Evolutionary conservation across 2,888 invertebrate species (phyloP), one percentile per base, ranked within the genome.

Genomic region (Dasysyrphus tricinctus): DNA sequence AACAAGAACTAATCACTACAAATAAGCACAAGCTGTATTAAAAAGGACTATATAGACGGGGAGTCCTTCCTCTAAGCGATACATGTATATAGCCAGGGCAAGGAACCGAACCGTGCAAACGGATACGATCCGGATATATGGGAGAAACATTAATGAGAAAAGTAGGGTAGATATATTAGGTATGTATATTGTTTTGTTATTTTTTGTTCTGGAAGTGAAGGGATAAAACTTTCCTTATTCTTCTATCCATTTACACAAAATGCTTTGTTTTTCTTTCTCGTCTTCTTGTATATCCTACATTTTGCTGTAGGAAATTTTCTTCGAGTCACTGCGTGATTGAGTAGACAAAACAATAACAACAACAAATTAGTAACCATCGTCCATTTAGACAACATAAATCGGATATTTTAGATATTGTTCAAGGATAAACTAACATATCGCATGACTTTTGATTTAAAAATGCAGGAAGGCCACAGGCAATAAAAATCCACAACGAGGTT

Each of bases 1-100:
- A 86, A 86, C 86, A 86, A 82, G 86, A 82, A 86, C 86, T 82
- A 86, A 86, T 86, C 86, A 82, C 86, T 73, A 86, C 86, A 86
- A 86, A 86, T 76, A 82, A 72, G 81, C 78, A n/a, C n/a, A 59
- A 59, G 42, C 16, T 69, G 34, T 24, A 47, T 34, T 47, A 75
- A n/a, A n/a, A n/a, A 79, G 75, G 65, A 86, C 72, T 67, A 81
- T 77, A 47, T 11, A 44, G 34, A 49, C 19, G 34, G 37, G 47
- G 11, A 47, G 29, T 65, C 65, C 29, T 47, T 16, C 9, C 32
- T 69, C 72, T 32, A 24, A 47, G 61, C 49, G 47, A 24, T 14
- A 39, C 14, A 57, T 42, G 14, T 42, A 14, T 24, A 42, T 32
- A 47, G 47, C 24, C 1, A 49, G 70, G 51, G 76, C 39, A 65